A percentile compares a stretch with the other conserved stretches of the same genome.
These are phyloP conservation scores for Tenthredo distinguenda DNA, from an alignment of 2,888 invertebrate species.

Conservation along the genomic window DNA sequence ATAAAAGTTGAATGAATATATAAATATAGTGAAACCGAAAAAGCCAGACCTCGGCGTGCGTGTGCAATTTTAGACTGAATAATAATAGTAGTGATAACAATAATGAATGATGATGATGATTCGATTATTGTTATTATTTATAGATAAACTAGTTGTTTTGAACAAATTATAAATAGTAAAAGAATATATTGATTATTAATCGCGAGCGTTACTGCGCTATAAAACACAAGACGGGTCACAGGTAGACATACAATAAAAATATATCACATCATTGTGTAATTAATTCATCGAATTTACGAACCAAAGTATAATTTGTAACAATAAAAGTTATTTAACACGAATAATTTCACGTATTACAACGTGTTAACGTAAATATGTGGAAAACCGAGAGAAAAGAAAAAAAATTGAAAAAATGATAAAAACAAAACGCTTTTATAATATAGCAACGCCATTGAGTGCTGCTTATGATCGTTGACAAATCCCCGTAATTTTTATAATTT, in stretches of 20 bases:
- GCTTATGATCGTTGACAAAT: constrained; percentile 61
- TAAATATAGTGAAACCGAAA: background rate
- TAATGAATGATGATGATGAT: background rate
- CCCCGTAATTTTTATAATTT: constrained; percentile 66
- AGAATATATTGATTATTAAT: background rate
- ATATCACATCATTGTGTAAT: background rate
- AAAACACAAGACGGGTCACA: constrained; percentile 31
- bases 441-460: constrained; percentile 25
- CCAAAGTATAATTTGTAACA: constrained; percentile 64
- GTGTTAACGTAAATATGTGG: constrained; percentile 51
- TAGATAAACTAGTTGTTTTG: background rate
- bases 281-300: constrained; percentile 63
- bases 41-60: constrained; percentile 7
- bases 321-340: background rate
- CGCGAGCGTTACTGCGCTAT: background rate
- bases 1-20: background rate
- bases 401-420: constrained; percentile 25
- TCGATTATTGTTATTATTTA: background rate
- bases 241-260: background rate
- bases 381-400: constrained; percentile 16
- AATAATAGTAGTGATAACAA: constrained; percentile 15
- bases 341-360: constrained; percentile 55
- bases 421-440: constrained; percentile 54
- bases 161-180: background rate
- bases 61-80: constrained; percentile 44